phyloP scores from a whole-genome alignment of 1,140 invertebrate species.

The Cydia fagiglandana region DNA sequence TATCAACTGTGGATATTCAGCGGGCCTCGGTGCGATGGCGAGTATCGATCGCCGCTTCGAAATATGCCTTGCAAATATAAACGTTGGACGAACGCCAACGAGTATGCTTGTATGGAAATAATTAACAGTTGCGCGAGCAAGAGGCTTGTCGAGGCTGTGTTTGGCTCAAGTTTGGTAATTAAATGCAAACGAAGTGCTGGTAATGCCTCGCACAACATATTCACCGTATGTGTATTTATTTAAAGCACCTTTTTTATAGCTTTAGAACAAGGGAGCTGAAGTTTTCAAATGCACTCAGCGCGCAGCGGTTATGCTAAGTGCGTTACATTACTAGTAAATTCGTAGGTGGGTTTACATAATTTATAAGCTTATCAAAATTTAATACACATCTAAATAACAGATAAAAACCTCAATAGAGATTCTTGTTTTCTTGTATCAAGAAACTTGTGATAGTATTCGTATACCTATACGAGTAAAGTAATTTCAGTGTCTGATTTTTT shows the following conservation, averaged over 20 bases:
- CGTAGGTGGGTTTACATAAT: no score
- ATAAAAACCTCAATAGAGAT: no score
- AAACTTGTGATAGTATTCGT: no score
- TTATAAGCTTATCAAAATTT: no score
- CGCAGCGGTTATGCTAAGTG: no score
- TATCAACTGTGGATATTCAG: not conserved
- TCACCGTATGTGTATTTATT: not conserved
- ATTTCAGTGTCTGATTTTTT: no score
- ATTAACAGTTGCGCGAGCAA: slow-evolving; percentile 32
- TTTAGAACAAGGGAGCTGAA: not conserved
- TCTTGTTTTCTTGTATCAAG: no score
- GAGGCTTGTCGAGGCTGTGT: not conserved
- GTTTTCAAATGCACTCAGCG: not conserved
- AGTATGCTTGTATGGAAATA: slow-evolving; percentile 37
- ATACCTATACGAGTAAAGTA: no score
- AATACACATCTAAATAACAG: no score
- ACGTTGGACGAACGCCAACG: slow-evolving; percentile 50
- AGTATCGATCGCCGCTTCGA: slow-evolving; percentile 49
- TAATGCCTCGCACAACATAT: not conserved
- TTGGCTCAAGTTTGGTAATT: slow-evolving; percentile 4
- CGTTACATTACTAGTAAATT: no score
- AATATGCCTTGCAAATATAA: slow-evolving; percentile 49
- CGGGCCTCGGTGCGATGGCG: slow-evolving; percentile 31
- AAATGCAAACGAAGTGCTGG: not conserved
- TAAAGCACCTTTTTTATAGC: not conserved